phyloP scores from a whole-genome alignment of 1,140 invertebrate species.

The Danaus melanippus region DNA sequence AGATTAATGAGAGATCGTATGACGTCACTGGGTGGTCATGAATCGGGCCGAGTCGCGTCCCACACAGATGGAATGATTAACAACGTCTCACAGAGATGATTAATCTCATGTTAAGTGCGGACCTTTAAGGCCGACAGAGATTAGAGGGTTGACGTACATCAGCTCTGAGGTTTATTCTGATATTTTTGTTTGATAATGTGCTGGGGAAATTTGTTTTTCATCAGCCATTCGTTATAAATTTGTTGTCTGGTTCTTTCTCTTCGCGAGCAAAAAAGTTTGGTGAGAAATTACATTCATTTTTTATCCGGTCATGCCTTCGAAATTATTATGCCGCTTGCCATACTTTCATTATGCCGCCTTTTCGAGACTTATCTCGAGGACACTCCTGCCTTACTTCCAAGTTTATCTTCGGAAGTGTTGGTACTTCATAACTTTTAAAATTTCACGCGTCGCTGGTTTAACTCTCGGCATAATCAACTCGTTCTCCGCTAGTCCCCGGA shows the following conservation, averaged over 20 bases:
- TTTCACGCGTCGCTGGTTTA: constrained; percentile 20
- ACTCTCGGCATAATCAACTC: constrained; percentile 16
- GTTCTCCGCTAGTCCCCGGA: not conserved
- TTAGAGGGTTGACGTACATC: too few relatives aligned
- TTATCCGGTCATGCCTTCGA: constrained; percentile 19
- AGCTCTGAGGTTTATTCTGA: too few relatives aligned
- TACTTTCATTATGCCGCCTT: constrained; percentile 33
- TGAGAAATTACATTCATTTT: constrained; percentile 17
- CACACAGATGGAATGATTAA: too few relatives aligned
- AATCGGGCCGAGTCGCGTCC: constrained; percentile 6
- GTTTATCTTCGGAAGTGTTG: constrained; percentile 38
- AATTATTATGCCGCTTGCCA: constrained; percentile 27
- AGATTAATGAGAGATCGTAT: too few relatives aligned
- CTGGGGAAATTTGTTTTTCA: too few relatives aligned
- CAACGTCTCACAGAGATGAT: too few relatives aligned
- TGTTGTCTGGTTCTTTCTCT: too few relatives aligned
- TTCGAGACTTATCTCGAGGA: constrained; percentile 31
- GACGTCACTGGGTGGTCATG: constrained; percentile 9
- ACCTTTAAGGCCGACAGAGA: too few relatives aligned
- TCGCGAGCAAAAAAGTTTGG: constrained; percentile 7
- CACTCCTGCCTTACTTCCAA: constrained; percentile 28
- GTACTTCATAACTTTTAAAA: constrained; percentile 33
- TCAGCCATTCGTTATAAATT: too few relatives aligned
- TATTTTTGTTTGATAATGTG: too few relatives aligned
- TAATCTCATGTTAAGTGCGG: too few relatives aligned